These are phyloP conservation scores for Nyctibius bracteatus DNA, from an alignment of 2,113 vertebrate genomes.

Conservation along the genomic window DNA sequence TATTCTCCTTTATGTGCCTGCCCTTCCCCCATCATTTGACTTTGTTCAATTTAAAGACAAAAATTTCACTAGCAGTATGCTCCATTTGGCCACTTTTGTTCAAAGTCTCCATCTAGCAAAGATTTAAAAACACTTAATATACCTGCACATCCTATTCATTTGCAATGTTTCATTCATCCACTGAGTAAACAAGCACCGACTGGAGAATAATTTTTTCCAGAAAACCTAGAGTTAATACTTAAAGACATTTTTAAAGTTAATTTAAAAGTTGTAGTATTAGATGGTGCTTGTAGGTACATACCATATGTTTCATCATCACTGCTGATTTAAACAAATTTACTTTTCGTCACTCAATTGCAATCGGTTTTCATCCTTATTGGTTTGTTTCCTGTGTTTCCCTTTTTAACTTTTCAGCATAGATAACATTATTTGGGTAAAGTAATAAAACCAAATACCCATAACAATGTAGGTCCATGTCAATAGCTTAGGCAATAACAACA, in stretches of 20 bases:
- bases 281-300: neutral
- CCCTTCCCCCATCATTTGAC: rapidly evolving
- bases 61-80: neutral
- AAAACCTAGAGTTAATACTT: neutral
- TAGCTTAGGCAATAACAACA: neutral
- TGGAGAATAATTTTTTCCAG: neutral
- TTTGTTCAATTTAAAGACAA: neutral
- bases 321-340: neutral
- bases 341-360: neutral
- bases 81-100: neutral
- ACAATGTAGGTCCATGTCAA: neutral
- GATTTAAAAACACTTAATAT: neutral
- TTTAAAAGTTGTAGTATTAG: neutral
- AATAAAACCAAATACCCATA: neutral
- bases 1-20: neutral
- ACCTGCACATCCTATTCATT: neutral
- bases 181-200: neutral
- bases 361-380: neutral
- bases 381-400: neutral
- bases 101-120: neutral
- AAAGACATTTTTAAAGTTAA: neutral
- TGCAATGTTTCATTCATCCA: neutral
- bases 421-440: neutral
- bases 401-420: too few relatives aligned
- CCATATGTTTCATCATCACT: neutral